phyloP scores from a whole-genome alignment of 2,113 vertebrate genomes.

The Galbula dea region DNA sequence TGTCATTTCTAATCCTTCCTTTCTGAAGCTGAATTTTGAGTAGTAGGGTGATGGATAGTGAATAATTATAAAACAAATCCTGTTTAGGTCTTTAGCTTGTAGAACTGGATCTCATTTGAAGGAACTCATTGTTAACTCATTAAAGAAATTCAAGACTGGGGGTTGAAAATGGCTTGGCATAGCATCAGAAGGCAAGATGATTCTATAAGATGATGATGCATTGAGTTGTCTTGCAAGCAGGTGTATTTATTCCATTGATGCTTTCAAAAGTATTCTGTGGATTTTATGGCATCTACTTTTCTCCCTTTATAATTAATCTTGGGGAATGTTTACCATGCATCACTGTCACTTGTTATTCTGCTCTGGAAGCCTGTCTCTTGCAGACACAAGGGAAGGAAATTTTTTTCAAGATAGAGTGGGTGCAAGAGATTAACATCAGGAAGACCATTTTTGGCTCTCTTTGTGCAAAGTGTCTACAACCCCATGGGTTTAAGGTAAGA shows the following conservation, averaged over 20 bases:
- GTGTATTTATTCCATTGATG: slow-evolving; percentile 10
- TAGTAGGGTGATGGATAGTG: slow-evolving; percentile 35
- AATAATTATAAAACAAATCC: slow-evolving; percentile 29
- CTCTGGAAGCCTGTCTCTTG: neutral
- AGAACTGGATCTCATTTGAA: slow-evolving; percentile 47
- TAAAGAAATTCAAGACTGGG: slow-evolving; percentile 48
- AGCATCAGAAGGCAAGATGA: neutral
- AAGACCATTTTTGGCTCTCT: neutral
- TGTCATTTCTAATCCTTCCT: too few relatives aligned
- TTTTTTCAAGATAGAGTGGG: neutral
- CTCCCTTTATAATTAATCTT: slow-evolving; percentile 51
- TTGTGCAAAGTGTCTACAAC: neutral
- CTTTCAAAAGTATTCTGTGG: slow-evolving; percentile 8
- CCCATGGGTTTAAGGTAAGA: neutral
- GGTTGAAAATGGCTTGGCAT: slow-evolving; percentile 13
- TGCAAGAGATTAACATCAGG: neutral
- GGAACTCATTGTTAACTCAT: slow-evolving; percentile 50
- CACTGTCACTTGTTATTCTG: neutral
- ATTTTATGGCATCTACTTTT: slow-evolving; percentile 39
- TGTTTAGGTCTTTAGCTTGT: slow-evolving; percentile 40
- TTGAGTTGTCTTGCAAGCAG: slow-evolving; percentile 14
- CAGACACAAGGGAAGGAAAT: neutral
- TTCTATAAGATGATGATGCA: too few relatives aligned
- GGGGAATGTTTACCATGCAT: neutral
- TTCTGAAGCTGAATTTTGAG: slow-evolving; percentile 14